Percentiles rank a stretch among this genome's conserved stretches.
Conservation (phyloP, 2,888 invertebrate genomes). For the Aricia artaxerxes region DNA sequence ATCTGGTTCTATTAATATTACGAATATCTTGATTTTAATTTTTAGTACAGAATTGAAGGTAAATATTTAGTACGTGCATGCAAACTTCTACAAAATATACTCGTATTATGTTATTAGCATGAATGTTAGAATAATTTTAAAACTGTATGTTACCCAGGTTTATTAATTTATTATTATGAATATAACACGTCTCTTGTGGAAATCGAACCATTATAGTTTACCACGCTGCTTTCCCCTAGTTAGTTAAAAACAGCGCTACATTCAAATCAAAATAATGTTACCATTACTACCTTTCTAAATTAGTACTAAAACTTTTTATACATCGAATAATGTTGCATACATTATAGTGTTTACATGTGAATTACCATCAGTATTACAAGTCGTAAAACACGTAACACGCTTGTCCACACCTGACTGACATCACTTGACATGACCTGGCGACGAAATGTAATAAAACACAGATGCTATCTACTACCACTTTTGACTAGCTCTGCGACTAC, state of each 20-base stretch:
- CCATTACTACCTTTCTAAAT: neutral
- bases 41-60: neutral
- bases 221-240: neutral
- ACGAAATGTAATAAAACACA: neutral
- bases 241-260: too few species aligned
- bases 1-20: constrained; percentile 13
- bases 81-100: too few species aligned
- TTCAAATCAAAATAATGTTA: neutral
- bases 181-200: neutral
- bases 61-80: neutral
- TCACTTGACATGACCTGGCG: constrained; percentile 1
- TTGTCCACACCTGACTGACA: constrained; percentile 22
- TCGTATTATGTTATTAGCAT: neutral
- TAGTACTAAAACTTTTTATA: neutral
- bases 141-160: neutral
- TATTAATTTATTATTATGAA: neutral
- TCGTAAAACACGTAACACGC: constrained; percentile 22
- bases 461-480: constrained; percentile 14
- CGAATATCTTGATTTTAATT: neutral
- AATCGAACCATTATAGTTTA: neutral
- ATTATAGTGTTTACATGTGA: constrained; percentile 16
- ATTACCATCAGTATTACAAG: constrained; percentile 4
- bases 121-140: neutral
- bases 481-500: neutral
- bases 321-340: neutral